These are phyloP conservation scores for Numenius arquata DNA, from an alignment of 2,113 vertebrate species.

Conservation along the genomic window DNA sequence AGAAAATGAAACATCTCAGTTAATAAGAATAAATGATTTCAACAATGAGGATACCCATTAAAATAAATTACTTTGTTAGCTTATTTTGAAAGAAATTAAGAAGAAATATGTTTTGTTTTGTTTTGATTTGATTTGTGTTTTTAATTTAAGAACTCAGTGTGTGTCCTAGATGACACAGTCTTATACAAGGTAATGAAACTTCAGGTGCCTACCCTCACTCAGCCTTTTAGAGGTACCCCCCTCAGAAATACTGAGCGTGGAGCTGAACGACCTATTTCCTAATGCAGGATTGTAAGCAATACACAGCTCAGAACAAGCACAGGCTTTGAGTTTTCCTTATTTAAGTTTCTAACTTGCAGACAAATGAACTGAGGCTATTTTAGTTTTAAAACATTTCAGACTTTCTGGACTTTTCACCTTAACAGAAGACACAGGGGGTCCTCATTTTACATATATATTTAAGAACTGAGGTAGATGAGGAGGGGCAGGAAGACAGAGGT, in stretches of 20 bases:
- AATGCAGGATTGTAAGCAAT: background rate
- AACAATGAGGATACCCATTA: background rate
- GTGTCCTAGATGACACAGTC: background rate
- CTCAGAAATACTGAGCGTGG: background rate
- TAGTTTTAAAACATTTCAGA: background rate
- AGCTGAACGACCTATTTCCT: background rate
- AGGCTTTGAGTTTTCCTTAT: background rate
- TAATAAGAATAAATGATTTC: background rate
- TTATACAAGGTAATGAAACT: background rate
- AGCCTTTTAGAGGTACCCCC: background rate
- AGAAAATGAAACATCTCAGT: background rate
- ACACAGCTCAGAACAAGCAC: background rate
- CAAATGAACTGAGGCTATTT: background rate
- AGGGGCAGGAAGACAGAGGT: background rate
- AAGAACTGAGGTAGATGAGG: background rate
- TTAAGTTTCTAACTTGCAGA: background rate
- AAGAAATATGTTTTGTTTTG: background rate
- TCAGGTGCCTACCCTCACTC: background rate
- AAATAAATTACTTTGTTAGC: background rate
- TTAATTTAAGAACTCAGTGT: background rate
- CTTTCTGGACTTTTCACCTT: background rate
- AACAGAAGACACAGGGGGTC: background rate
- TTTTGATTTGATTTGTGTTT: background rate
- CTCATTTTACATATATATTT: background rate
- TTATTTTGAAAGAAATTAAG: background rate